Evolutionary conservation across 2,113 vertebrate genomes (phyloP).

Genomic region (Cyanistes caeruleus): DNA sequence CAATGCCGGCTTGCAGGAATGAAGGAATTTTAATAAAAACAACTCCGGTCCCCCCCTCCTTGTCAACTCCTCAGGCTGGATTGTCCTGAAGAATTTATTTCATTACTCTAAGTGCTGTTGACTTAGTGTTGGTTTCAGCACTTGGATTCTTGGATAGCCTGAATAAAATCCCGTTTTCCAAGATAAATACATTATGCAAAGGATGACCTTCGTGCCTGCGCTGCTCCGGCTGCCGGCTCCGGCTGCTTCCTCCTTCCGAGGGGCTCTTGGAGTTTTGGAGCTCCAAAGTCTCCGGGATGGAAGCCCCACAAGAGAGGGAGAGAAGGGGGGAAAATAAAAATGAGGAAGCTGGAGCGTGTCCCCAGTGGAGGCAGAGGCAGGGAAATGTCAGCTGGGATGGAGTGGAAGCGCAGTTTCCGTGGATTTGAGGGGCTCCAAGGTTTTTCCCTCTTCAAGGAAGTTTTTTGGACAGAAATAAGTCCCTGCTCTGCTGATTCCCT

Average conservation of each 20-base stretch:
- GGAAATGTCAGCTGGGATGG: neutral
- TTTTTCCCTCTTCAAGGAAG: neutral
- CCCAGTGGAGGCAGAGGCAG: neutral
- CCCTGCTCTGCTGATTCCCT: neutral
- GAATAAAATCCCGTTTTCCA: slow-evolving; percentile 72
- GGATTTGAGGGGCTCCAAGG: neutral
- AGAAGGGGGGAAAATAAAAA: neutral
- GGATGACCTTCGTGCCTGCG: slow-evolving; percentile 72
- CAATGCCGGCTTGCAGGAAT: slow-evolving; percentile 78
- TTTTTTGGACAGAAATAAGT: neutral
- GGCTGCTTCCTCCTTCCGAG: slow-evolving; percentile 36
- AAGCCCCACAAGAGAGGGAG: neutral
- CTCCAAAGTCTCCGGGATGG: neutral
- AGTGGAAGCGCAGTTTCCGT: neutral
- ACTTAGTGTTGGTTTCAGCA: slow-evolving; percentile 84
- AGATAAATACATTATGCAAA: slow-evolving; percentile 81
- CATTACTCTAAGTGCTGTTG: slow-evolving; percentile 82
- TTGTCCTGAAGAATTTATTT: slow-evolving; percentile 79
- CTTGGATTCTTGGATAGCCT: slow-evolving; percentile 80
- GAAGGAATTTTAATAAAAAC: slow-evolving; percentile 90
- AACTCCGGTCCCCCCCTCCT: slow-evolving; percentile 71
- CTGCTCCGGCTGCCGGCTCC: slow-evolving; percentile 61
- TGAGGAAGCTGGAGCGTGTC: neutral
- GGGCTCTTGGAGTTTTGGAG: neutral
- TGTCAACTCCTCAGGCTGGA: slow-evolving; percentile 70